These are phyloP conservation scores for Drosophila obscura DNA, from an alignment of 1,140 invertebrate species.

Conservation along the genomic window DNA sequence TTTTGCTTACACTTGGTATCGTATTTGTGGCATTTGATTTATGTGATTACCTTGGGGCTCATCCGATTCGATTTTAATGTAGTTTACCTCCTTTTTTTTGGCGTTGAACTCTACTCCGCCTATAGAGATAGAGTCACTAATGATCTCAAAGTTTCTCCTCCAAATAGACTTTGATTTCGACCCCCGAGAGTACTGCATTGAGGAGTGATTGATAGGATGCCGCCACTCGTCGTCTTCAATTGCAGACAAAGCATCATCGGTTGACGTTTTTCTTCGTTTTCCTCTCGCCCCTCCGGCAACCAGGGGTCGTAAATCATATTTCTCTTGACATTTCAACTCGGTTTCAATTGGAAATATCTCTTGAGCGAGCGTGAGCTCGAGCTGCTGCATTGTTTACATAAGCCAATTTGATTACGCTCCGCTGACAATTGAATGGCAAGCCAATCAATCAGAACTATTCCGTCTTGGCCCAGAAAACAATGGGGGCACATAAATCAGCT, in stretches of 20 bases:
- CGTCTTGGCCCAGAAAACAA: constrained; percentile 55
- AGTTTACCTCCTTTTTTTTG: background rate
- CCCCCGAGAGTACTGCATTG: constrained; percentile 16
- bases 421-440: constrained; percentile 67
- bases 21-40: constrained; percentile 49
- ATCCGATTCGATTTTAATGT: constrained; percentile 55
- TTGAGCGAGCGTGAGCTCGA: background rate
- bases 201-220: constrained; percentile 45
- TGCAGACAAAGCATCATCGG: background rate
- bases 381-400: constrained; percentile 66
- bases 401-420: constrained; percentile 76
- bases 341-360: constrained; percentile 57
- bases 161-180: constrained; percentile 33
- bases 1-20: constrained; percentile 44
- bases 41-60: constrained; percentile 38
- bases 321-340: constrained; percentile 76
- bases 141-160: constrained; percentile 23
- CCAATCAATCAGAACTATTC: constrained; percentile 71
- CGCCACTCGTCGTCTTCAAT: constrained; percentile 16
- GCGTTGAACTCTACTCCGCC: constrained; percentile 4
- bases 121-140: constrained; percentile 6
- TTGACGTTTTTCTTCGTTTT: constrained; percentile 29
- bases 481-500: constrained; percentile 27
- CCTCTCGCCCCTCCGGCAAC: constrained; percentile 23
- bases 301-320: constrained; percentile 68